Evolutionary conservation across 2,797 vertebrate genomes (phyloP).

Genomic region (Philypnodon macrostomus): DNA sequence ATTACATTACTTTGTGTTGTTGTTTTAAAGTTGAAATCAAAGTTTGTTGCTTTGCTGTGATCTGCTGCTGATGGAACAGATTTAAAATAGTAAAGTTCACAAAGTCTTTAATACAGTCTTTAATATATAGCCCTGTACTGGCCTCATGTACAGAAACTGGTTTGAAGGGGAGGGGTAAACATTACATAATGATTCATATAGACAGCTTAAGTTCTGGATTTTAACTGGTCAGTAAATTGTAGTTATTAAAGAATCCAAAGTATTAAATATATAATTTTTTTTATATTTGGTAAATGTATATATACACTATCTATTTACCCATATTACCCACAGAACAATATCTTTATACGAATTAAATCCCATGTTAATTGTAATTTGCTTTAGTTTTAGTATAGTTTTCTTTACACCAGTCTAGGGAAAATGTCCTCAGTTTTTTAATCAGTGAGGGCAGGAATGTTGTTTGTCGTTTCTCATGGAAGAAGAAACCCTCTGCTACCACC

Average conservation of each 20-base stretch:
- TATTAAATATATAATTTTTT: too few species aligned
- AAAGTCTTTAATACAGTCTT: constrained; percentile 32
- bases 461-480: constrained; percentile 32
- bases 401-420: constrained; percentile 11
- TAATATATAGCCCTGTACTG: constrained; percentile 43
- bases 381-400: background rate
- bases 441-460: constrained; percentile 35
- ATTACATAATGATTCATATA: constrained; percentile 49
- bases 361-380: background rate
- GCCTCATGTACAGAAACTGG: constrained; percentile 56
- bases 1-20: too few species aligned
- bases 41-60: constrained; percentile 2
- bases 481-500: constrained; percentile 56
- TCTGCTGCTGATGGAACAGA: constrained; percentile 5
- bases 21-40: background rate
- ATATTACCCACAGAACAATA: background rate
- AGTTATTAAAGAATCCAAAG: too few species aligned
- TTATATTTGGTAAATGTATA: too few species aligned
- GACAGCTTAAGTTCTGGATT: constrained; percentile 30
- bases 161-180: constrained; percentile 49
- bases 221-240: too few species aligned
- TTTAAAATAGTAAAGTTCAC: constrained; percentile 25
- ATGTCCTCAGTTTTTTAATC: constrained; percentile 14
- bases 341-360: background rate
- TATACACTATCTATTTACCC: too few species aligned